These are phyloP conservation scores for Andrena bucephala DNA, from an alignment of 2,888 invertebrate genomes.

Conservation along the genomic window DNA sequence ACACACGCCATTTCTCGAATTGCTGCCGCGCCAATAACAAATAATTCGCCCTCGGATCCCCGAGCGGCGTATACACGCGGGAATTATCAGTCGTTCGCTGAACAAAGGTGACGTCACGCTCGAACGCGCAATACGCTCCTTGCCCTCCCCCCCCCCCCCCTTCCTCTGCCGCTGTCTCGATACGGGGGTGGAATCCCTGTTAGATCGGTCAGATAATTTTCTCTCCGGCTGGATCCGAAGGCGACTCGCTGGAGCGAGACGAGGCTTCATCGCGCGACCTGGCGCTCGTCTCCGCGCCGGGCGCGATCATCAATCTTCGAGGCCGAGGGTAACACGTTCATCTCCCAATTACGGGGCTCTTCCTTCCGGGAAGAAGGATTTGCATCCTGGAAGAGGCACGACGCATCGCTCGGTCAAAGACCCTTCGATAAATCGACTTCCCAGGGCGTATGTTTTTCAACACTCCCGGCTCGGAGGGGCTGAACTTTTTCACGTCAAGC, in stretches of 20 bases:
- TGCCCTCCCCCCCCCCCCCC: too few species aligned
- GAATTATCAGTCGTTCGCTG: conserved; percentile 45
- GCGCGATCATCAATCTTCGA: conserved; percentile 72
- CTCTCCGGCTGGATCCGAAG: conserved; percentile 52
- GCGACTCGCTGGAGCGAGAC: conserved; percentile 53
- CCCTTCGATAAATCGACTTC: conserved; percentile 64
- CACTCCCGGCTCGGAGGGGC: too few species aligned
- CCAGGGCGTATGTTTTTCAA: conserved; percentile 14
- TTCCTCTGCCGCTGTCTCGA: not conserved
- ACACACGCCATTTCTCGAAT: conserved; percentile 21
- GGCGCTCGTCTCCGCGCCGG: conserved; percentile 48
- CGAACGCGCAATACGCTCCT: conserved; percentile 24
- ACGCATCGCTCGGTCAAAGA: conserved; percentile 32
- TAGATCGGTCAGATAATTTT: conserved; percentile 71
- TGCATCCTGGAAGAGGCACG: conserved; percentile 58
- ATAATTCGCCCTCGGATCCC: conserved; percentile 17
- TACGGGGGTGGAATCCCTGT: conserved; percentile 34
- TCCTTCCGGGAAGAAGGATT: conserved; percentile 64
- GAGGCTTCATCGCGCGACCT: conserved; percentile 57
- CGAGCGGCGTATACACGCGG: conserved; percentile 15
- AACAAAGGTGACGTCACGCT: conserved; percentile 34
- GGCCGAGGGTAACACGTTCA: conserved; percentile 70
- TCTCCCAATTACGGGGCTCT: conserved; percentile 71
- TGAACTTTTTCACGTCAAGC: conserved; percentile 21
- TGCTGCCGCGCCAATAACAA: conserved; percentile 2